Evolutionary conservation across 1,140 invertebrate genomes (phyloP), one percentile per base, ranked within the genome.

Genomic region (Drosophila lacertosa): DNA sequence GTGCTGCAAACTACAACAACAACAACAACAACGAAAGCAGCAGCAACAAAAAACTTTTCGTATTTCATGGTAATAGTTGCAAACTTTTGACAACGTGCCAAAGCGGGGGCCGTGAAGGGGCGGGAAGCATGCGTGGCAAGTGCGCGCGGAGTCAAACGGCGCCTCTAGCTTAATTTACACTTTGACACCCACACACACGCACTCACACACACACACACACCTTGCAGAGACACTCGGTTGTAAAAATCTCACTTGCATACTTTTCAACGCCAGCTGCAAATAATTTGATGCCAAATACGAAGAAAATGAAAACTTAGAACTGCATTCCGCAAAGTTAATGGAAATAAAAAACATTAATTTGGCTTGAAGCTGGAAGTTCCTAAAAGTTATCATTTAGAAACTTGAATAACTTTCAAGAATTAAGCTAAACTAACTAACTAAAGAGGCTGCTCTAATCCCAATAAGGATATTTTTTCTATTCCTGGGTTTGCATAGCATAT

Each of bases 11-110:
- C 58, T 39, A 47, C 59, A 70, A 48, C 50, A 69, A 40, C 22
- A 59, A 11, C 55, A 59, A 24, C 18, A 59, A 51, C 15, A 64
- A 9, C 29, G 53, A 1, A 18, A 32, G 22, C 45, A 29, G 6
- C n/a, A 42, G 45, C 26, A 37, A 24, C 51, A 53, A 33, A 33
- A 40, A 70, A 65, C 55, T 66, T 82, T 74, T 74, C 63, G 66
- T 74, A 82, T 82, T 82, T 69, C 74, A 82, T 70, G 64, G 79
- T 74, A 82, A 82, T 63, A 82, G 78, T 71, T 74, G 42, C 66
- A 60, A 58, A 63, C 45, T 69, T 58, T 50, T 54, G 20, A 51
- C 44, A 68, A 44, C 33, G 26, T 35, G 33, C n/a, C n/a, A n/a
- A n/a, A n/a, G 24, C n/a, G 16, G 7, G 22, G 16, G 24, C 4